Percentiles rank a stretch among this genome's conserved stretches.
phyloP scores from a whole-genome alignment of 2,888 invertebrate genomes.

The Polydrusus pterygomalis region DNA sequence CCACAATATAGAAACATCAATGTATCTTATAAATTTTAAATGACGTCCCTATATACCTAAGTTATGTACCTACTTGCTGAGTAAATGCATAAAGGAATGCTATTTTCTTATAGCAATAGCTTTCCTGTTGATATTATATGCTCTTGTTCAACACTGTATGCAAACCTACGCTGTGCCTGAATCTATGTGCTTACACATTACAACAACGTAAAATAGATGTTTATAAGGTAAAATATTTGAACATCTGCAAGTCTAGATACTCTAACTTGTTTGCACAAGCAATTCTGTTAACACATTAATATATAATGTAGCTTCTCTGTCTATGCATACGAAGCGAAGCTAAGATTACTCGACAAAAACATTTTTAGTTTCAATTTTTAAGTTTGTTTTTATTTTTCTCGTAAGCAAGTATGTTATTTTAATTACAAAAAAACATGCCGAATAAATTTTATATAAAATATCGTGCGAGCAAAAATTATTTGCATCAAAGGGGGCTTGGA shows the following conservation, averaged over 20 bases:
- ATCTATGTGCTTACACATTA: not conserved
- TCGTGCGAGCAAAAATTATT: too few species aligned
- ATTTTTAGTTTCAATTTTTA: too few species aligned
- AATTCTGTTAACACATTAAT: constrained; percentile 11
- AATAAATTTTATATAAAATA: too few species aligned
- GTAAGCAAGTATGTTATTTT: too few species aligned
- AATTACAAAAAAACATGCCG: too few species aligned
- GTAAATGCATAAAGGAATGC: not conserved
- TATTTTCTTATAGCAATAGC: not conserved
- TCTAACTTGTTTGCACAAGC: constrained; percentile 12
- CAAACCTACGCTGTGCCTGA: constrained; percentile 3
- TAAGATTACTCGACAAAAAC: not conserved
- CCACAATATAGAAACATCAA: too few species aligned
- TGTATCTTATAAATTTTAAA: too few species aligned
- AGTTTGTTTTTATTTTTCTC: too few species aligned
- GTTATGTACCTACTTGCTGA: not conserved
- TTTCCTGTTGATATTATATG: not conserved
- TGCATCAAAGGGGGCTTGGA: too few species aligned
- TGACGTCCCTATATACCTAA: too few species aligned
- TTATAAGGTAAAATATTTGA: constrained; percentile 6
- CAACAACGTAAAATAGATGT: constrained; percentile 11
- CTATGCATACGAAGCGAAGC: not conserved
- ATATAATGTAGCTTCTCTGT: constrained; percentile 18
- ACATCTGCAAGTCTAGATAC: constrained; percentile 9
- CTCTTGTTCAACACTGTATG: constrained; percentile 1